These are phyloP conservation scores for Luffia ferchaultella DNA, from an alignment of 2,888 invertebrate genomes.

Conservation along the genomic window DNA sequence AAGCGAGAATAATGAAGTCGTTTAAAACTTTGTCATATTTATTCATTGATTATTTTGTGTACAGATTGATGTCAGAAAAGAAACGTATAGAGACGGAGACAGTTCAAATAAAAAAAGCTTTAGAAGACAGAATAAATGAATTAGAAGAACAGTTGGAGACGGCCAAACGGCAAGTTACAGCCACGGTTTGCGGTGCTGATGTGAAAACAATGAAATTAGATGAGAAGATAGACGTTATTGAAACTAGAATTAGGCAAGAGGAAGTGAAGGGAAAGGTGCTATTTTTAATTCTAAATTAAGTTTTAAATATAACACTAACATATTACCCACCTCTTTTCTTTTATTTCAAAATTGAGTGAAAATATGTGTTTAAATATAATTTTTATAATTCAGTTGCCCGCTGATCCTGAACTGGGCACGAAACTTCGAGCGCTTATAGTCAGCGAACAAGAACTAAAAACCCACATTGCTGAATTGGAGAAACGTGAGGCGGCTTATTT, in stretches of 20 bases:
- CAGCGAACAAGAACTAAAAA: constrained; percentile 67
- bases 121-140: constrained; percentile 30
- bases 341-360: no score
- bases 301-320: not conserved
- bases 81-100: constrained; percentile 32
- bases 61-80: constrained; percentile 42
- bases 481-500: constrained; percentile 72
- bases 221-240: constrained; percentile 32
- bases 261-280: constrained; percentile 30
- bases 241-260: constrained; percentile 29
- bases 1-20: no score
- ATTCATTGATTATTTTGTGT: constrained; percentile 13
- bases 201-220: constrained; percentile 36
- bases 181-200: constrained; percentile 28
- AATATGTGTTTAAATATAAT: not conserved
- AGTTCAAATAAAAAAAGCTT: constrained; percentile 19
- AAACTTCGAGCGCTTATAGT: constrained; percentile 47
- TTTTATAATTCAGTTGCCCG: constrained; percentile 27
- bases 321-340: not conserved
- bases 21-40: not conserved
- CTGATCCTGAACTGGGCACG: constrained; percentile 27
- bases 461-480: constrained; percentile 69
- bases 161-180: constrained; percentile 30
- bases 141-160: constrained; percentile 41
- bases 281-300: not conserved